Base-by-base conservation (phyloP, 2,888 invertebrate species). In the Cecidostiba fungosa region DNA sequence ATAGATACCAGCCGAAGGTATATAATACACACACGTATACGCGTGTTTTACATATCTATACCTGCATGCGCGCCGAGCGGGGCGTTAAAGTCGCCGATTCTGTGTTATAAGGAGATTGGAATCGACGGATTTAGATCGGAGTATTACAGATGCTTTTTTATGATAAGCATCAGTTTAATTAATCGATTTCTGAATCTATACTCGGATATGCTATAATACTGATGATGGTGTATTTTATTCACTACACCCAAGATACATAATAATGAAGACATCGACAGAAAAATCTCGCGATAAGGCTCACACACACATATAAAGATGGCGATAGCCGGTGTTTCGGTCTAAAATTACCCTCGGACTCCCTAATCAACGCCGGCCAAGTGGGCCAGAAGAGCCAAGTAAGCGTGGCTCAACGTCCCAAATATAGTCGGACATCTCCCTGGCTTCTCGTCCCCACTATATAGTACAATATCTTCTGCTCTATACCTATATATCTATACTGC, bases 341-440 rank as follows among this genome's bases (percentile, higher is more conserved):
- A 91, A 91, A 91, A 91, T 91, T 90, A 91, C 69, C 26, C 32
- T 54, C 77, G 88, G 36, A 77, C 39, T 76, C 69, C 23, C 83
- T 89, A 89, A 90, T 90, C 89, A 89, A 89, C 88, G 54, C 54
- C 23, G 88, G 91, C 91, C 91, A 91, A 91, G 90, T 91, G 90
- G 91, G 91, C 90, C 91, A 91, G 90, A 89, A 89, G 89, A 90
- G 90, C 82, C 78, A 73, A 79, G 79, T 66, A 80, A 87, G 69
- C 66, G 88, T 86, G 88, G 89, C 89, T 90, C 90, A 90, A 91
- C 89, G 90, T 90, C 90, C 89, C 90, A 91, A 91, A 91, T 91
- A 91, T 91, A 91, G 91, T 91, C 88, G 86, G 89, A 90, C 91
- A 90, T 90, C 90, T 90, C 88, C 89, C 81, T 77, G 84, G 79